Base-by-base conservation (phyloP, 2,113 vertebrate species). In the Amphilophus citrinellus region DNA sequence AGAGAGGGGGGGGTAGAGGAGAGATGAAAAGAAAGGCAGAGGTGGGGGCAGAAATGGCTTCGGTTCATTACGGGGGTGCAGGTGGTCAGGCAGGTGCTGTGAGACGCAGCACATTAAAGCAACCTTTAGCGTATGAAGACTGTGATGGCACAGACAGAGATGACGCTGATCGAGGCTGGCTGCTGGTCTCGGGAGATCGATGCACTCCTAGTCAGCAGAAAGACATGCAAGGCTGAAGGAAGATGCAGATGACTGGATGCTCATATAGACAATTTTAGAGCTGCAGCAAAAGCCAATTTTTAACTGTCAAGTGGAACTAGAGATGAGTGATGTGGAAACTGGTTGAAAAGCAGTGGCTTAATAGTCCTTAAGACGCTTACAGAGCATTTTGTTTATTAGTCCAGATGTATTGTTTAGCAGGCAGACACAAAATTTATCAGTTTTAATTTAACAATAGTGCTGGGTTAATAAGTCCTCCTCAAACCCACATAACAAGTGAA, bases 111-210 rank as follows among this genome's bases (percentile, higher is more conserved):
- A 56, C 86, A 89, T 89, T 89, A 88, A 88, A 90, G 61, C 75
- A 77, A 82, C 81, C 32, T 66, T 81, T 53, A 81, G 80, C 4
- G 50, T 80, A 59, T 84, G 63, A 89, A 80, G 71, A 65, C 76
- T 76, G 44, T n/a, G 71, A 77, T 24, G 86, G 81, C 91, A 89
- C 61, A 87, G 92, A 92, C 83, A 30, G 83, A 92, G 88, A 84
- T 47, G 79, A 78, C 65, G 59, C 77, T 91, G 90, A 94, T 90
- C 81, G 78, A 91, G 87, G 84, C 73, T 91, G 93, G 91, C 91
- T 84, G 88, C 86, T 80, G 24, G 76, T 79, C 87, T 89, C 80
- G 47, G 86, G 81, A 94, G 90, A 91, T 87, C 47, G 75, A 90
- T 92, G 76, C 56, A 79, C 80, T 82, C 76, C 73, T 87, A 79